Evolutionary conservation across 2,888 invertebrate genomes (phyloP).

Genomic region (Ceraclea dissimilis): DNA sequence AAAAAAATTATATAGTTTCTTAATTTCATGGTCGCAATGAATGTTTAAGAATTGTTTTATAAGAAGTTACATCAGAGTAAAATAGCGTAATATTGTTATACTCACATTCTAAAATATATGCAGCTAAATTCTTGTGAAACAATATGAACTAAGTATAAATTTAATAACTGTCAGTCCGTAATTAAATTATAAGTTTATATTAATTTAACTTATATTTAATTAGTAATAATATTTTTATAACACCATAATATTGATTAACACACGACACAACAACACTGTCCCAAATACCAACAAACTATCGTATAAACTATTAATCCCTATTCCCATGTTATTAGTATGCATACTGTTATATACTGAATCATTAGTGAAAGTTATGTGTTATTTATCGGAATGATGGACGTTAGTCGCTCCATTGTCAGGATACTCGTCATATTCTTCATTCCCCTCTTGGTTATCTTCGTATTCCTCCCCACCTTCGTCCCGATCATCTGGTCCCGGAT

Average conservation of each 20-base stretch:
- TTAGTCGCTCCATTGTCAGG: slow-evolving; percentile 36
- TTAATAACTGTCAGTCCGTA: background rate
- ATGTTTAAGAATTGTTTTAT: too few species aligned
- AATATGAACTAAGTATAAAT: background rate
- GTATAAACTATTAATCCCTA: slow-evolving; percentile 9
- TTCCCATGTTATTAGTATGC: slow-evolving; percentile 18
- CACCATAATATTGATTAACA: slow-evolving; percentile 20
- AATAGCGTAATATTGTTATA: too few species aligned
- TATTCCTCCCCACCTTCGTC: slow-evolving; percentile 46
- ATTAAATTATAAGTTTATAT: background rate
- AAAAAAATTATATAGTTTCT: too few species aligned
- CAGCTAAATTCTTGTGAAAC: background rate
- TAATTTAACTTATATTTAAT: background rate
- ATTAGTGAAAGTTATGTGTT: slow-evolving; percentile 24
- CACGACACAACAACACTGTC: slow-evolving; percentile 11
- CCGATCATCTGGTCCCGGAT: slow-evolving; percentile 50
- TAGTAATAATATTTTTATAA: too few species aligned
- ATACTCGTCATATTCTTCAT: slow-evolving; percentile 55
- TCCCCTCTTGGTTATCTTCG: slow-evolving; percentile 50
- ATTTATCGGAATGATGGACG: slow-evolving; percentile 27
- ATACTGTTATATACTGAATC: slow-evolving; percentile 17
- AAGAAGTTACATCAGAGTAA: too few species aligned
- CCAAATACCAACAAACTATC: slow-evolving; percentile 4
- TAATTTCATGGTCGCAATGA: too few species aligned
- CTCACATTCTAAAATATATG: background rate